Evolutionary conservation across 2,797 vertebrate species (phyloP), one percentile per base, ranked within the genome.

Genomic region (Glyptemys insculpta): DNA sequence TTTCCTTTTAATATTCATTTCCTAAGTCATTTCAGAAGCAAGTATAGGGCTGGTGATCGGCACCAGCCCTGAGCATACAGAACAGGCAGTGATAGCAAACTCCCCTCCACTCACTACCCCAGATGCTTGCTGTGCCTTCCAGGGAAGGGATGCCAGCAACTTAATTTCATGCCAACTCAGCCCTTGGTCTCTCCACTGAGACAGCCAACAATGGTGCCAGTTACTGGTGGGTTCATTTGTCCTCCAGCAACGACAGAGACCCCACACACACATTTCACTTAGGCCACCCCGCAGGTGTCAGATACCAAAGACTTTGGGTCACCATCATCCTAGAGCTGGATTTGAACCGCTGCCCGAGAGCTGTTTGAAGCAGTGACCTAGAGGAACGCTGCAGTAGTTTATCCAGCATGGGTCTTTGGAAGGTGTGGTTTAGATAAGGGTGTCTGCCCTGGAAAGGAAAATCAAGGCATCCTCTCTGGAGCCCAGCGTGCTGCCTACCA

Each of bases 271-370:
- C 1, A 0, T 54, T 90, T 87, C 53, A 34, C 8, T 37, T 10
- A 6, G 7, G 1, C 3, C 15, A 1, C 72, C n/a, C 29, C 2
- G 1, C 81, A 86, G 41, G 53, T 88, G 81, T 85, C 0, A 0
- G 85, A 65, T 0, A 0, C 5, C 16, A 29, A 29, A 0, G 0
- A 1, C 12, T 2, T n/a, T 6, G 2, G 49, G 2, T 88, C 49
- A n/a, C 6, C 44, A 68, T 27, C 56, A 31, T n/a, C 1, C 41
- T 25, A 0, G 0, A 37, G 84, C 18, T 89, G 49, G 89, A 80
- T 1, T 56, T 85, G 29, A 78, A 11, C 62, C 2, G 21, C 80
- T 80, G 29, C 84, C 79, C 34, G 62, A 0, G 0, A 37, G 78
- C 72, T 72, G 47, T 95, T 89, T 82, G 94, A 87, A 84, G 88